Evolutionary conservation across 1,140 invertebrate genomes (phyloP), one percentile per base, ranked within the genome.

Genomic region (Drosophila bocqueti): DNA sequence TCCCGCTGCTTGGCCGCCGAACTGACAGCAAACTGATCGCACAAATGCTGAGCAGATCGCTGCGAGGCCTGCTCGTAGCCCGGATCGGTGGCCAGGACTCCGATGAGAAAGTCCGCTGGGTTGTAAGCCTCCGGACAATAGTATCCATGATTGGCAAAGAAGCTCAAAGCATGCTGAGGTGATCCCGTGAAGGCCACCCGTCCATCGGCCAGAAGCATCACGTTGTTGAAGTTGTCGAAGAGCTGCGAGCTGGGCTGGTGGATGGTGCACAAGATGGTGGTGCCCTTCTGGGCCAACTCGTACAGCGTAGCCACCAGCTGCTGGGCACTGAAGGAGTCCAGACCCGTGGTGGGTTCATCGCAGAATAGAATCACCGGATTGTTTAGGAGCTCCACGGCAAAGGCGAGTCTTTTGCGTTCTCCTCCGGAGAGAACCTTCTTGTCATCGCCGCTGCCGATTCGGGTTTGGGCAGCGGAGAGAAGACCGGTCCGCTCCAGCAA

Each of bases 171-270:
- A 61, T 95, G 94, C 8, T 95, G 93, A 1, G 95, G 94, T 2
- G 95, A 94, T 7, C 98, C 98, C 57, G 97, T 95, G 81, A 96
- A 99, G 0, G 97, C 98, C 2, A 98, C 96, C 71, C 97, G 94
- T 1, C 98, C 98, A 93, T 99, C 97, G 16, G 97, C 97, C 71
- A 99, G 92, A 2, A 99, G 93, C 65, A 98, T 95, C 9, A 99
- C 93, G 75, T 96, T 96, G 85, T 98, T 96, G 93, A 99, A 99
- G 93, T 97, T 94, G 2, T 96, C 95, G 89, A 98, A 99, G 36
- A 99, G 94, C 80, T 98, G 96, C 0, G 97, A 98, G n/a, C 97
- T 98, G 0, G 99, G 98, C 81, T 87, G 99, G 93, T 99, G 98
- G 78, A 99, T 99, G 15, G 98, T 99, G 87, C 97, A 98, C 24